Base-by-base conservation (phyloP, 2,797 vertebrate species). In the Propithecus deckenii region DNA sequence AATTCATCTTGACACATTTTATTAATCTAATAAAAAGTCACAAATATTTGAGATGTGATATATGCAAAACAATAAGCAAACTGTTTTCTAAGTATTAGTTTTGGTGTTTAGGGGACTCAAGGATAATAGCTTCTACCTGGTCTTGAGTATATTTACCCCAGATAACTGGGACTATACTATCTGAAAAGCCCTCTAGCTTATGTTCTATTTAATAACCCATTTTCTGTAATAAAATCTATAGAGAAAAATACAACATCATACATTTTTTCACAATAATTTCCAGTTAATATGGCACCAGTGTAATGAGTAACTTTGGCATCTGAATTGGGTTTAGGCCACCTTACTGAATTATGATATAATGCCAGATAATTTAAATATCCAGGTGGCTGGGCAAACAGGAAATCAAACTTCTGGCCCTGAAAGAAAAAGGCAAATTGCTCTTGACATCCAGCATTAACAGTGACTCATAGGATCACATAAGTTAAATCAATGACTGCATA, bases 311-410 rank as follows among this genome's bases (percentile, higher is more conserved):
- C 10, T 94, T 63, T 75, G 84, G 38, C 32, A 72, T 94, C 67
- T 96, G 59, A 93, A 80, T 95, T 67, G 79, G 23, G 57, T 89
- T 81, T 69, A 65, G 20, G 18, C 32, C 75, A 69, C 23, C 30
- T 80, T 85, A 79, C 9, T 89, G 52, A 75, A 91, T 96, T 84
- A 84, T 59, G 69, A 78, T 78, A 55, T 43, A 25, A 61, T 78
- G 65, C 46, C 59, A 96, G 46, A 50, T 76, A 74, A 94, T 89
- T 95, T 93, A 96, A 95, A 86, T 84, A 80, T 35, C 41, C 74
- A 94, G 23, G 63, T 89, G 72, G 32, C 1, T 81, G 50, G 11
- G 23, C 1, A 87, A 91, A 89, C 4, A 90, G 13, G 65, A 65
- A 94, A 96, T 91, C 52, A 87, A 76, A 86, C 48, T 96, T 10